Evolutionary conservation across 2,113 vertebrate genomes (phyloP).

Genomic region (Burhinus oedicnemus): DNA sequence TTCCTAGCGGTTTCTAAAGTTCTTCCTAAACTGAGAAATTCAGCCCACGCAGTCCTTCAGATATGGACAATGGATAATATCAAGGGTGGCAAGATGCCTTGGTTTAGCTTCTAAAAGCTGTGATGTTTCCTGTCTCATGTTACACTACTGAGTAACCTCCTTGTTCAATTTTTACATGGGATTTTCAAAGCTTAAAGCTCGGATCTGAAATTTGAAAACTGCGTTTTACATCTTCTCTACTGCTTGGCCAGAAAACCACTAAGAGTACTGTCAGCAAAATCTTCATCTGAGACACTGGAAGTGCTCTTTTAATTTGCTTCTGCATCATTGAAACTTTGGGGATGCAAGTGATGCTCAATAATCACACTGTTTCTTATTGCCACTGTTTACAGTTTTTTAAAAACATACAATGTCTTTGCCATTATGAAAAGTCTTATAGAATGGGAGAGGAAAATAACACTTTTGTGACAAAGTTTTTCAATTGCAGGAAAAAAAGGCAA

Average conservation of each 20-base stretch:
- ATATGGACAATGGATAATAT: not conserved
- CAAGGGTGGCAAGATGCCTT: not conserved
- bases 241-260: slow-evolving; percentile 29
- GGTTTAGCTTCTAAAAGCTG: slow-evolving; percentile 41
- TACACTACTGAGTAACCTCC: slow-evolving; percentile 37
- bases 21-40: slow-evolving; percentile 3
- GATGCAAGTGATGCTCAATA: not conserved
- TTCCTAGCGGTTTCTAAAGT: not conserved
- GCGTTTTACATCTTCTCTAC: slow-evolving; percentile 50
- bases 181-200: slow-evolving; percentile 40
- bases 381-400: not conserved
- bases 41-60: not conserved
- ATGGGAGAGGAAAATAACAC: not conserved
- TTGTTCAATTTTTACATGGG: not conserved
- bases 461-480: not conserved
- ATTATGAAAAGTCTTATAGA: not conserved
- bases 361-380: not conserved
- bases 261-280: slow-evolving; percentile 7
- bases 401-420: not conserved
- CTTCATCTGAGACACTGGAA: not conserved
- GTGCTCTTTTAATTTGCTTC: not conserved
- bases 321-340: not conserved
- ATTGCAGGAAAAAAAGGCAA: not conserved
- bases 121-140: slow-evolving; percentile 22
- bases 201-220: slow-evolving; percentile 56